Conservation (phyloP, 2,888 invertebrate species). For the Erebia palarica region DNA sequence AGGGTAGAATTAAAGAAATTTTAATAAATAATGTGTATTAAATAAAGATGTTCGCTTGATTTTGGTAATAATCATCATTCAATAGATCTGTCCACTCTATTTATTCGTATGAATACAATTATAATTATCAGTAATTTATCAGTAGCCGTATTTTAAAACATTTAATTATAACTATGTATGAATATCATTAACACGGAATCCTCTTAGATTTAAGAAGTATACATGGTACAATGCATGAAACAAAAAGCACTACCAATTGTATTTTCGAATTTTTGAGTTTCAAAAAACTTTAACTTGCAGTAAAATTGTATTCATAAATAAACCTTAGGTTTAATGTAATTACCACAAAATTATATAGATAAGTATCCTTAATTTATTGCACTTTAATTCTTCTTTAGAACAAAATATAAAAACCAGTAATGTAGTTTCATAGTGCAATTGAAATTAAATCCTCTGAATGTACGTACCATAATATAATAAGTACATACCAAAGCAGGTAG, state of each 20-base stretch:
- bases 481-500: neutral
- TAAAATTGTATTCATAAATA: neutral
- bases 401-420: neutral
- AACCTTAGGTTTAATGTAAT: neutral
- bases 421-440: neutral
- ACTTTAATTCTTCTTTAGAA: neutral
- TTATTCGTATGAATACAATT: constrained; percentile 48
- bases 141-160: constrained; percentile 48
- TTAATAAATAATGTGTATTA: constrained; percentile 64
- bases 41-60: constrained; percentile 68
- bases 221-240: constrained; percentile 8
- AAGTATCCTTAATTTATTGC: neutral
- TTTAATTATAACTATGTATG: constrained; percentile 53
- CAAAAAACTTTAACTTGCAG: neutral
- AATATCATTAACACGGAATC: constrained; percentile 67
- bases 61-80: constrained; percentile 71
- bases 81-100: constrained; percentile 71
- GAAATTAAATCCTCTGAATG: neutral
- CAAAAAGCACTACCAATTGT: neutral
- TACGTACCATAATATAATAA: neutral
- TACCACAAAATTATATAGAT: neutral
- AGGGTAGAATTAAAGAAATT: constrained; percentile 84
- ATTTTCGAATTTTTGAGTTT: neutral
- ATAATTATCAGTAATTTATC: constrained; percentile 44
- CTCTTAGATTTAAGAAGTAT: constrained; percentile 49